Base-by-base conservation (phyloP, 2,113 vertebrate genomes). In the Chitala chitala region DNA sequence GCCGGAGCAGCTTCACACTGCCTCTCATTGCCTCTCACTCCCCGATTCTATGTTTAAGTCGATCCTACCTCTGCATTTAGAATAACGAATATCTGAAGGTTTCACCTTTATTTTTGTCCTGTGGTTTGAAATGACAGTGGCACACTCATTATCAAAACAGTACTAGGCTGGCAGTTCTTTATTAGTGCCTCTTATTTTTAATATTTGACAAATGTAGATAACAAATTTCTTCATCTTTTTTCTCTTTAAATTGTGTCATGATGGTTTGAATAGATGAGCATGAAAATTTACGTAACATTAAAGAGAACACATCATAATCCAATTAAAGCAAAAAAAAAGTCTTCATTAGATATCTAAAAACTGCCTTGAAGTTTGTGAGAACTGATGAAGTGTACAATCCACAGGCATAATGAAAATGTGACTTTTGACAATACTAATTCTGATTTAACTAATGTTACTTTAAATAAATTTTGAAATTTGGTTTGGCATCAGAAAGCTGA, bases 391-490 rank as follows among this genome's bases (percentile, higher is more conserved):
- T 84, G 84, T 75, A 82, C 74, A 74, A 84, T 84, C 84, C 85
- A 83, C 86, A 86, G 82, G 89, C 88, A 85, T 89, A 86, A 89
- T 87, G 79, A 86, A 88, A 86, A 86, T 83, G 71, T 75, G 77
- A 76, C 78, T 78, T 86, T 90, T 87, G 85, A 84, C 80, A 81
- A 86, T 87, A 90, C 89, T 90, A 86, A 90, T 90, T 88, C 85
- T 79, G 78, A 87, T 88, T 88, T 83, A 70, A 82, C 86, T 83
- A 88, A 89, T 85, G 88, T 87, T 88, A 83, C 81, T 83, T 89
- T 83, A 86, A 89, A 89, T 88, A 75, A 89, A 86, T 85, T 87
- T 77, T 84, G 80, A 81, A 82, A 82, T 76, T 79, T 75, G 72
- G 76, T 76, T 66, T 66, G 74, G 46, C 56, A 26, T 6, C 75